Percentiles rank a stretch among this genome's conserved stretches.
Evolutionary conservation across 2,113 vertebrate genomes (phyloP).

Genomic region (Chlorocebus sabaeus): DNA sequence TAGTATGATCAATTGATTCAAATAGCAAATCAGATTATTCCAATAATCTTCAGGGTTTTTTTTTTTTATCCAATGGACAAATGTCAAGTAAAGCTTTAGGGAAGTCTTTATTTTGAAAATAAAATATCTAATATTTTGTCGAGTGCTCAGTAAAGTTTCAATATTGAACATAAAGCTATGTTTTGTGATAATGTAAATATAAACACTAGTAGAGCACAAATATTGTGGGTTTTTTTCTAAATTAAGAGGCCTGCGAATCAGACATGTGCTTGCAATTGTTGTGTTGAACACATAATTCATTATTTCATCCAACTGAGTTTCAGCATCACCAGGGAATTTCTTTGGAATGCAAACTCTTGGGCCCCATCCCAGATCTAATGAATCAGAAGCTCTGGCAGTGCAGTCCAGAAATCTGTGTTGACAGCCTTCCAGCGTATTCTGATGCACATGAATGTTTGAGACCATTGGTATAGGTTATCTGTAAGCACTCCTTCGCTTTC

Average conservation of each 20-base stretch:
- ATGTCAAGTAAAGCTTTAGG: not conserved
- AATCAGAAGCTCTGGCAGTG: not conserved
- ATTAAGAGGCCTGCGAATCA: not conserved
- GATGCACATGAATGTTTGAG: not conserved
- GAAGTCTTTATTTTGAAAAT: not conserved
- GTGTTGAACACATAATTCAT: not conserved
- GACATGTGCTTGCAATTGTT: not conserved
- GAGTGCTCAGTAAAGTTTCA: not conserved
- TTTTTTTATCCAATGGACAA: not conserved
- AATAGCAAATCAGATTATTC: not conserved
- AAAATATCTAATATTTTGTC: not conserved
- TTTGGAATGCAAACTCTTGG: not conserved
- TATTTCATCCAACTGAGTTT: not conserved
- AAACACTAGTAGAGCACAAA: not conserved
- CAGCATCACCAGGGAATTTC: not conserved
- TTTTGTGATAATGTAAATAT: not conserved
- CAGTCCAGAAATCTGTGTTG: not conserved
- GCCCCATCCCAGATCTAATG: not conserved
- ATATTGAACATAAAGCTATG: not conserved
- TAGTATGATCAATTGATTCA: not conserved
- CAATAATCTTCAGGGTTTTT: not conserved
- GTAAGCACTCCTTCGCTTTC: not conserved
- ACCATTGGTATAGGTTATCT: not conserved
- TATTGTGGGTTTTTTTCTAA: not conserved
- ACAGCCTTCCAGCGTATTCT: not conserved